phyloP scores from a whole-genome alignment of 2,113 vertebrate species.

The Orcinus orca region DNA sequence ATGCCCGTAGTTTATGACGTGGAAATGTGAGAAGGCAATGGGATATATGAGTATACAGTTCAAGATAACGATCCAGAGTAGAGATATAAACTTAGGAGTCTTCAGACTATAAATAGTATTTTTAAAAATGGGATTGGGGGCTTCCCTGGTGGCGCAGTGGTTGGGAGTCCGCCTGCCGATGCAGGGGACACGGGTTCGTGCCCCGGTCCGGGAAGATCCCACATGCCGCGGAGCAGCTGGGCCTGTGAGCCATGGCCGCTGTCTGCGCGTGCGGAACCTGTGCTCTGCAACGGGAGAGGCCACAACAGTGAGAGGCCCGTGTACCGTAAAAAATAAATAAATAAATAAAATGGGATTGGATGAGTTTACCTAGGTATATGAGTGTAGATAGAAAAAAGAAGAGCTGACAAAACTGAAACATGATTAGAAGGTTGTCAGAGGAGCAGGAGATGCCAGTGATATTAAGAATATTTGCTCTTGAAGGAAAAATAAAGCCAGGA shows the following conservation, averaged over 20 bases:
- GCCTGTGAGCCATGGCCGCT: too few species aligned
- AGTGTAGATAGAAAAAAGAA: background rate
- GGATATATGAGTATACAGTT: background rate
- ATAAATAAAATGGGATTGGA: background rate
- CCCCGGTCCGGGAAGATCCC: too few species aligned
- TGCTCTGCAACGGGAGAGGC: too few species aligned
- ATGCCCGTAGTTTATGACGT: background rate
- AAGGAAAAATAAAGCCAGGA: background rate
- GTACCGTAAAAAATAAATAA: too few species aligned
- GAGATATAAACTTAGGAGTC: background rate
- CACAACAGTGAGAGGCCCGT: too few species aligned
- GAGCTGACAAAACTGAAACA: background rate
- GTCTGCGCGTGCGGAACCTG: too few species aligned
- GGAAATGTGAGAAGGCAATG: background rate
- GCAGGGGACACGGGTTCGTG: too few species aligned
- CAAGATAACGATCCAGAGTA: background rate
- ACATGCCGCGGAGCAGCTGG: too few species aligned
- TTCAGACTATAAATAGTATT: background rate
- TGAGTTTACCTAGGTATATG: background rate
- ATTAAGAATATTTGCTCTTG: background rate
- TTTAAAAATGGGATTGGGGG: background rate
- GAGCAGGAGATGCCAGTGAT: background rate
- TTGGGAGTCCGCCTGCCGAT: too few species aligned
- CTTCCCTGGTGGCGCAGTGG: too few species aligned
- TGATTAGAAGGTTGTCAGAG: background rate